Conservation (phyloP, 2,797 vertebrate species). For the Neoniphon sammara region DNA sequence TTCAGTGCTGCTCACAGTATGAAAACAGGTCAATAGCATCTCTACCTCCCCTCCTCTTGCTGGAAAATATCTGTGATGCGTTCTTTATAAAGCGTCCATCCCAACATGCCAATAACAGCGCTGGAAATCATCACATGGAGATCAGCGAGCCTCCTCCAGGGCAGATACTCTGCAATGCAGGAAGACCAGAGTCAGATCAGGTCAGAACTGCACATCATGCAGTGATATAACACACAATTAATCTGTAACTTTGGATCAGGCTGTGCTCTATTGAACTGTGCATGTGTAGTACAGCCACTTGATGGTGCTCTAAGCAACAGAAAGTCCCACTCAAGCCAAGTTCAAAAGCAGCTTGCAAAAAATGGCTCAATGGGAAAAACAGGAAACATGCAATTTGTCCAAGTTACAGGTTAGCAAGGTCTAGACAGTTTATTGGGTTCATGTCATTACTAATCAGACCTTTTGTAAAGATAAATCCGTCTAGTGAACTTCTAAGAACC, state of each 20-base stretch:
- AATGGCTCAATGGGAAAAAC: conserved; percentile 4
- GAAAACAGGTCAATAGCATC: neutral
- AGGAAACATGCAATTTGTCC: conserved; percentile 4
- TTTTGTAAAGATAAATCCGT: too few relatives aligned
- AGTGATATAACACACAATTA: neutral
- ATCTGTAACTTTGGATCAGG: neutral
- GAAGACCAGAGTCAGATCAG: neutral
- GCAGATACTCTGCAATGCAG: conserved; percentile 70
- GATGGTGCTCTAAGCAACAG: conserved; percentile 20
- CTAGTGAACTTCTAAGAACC: neutral
- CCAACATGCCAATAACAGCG: conserved; percentile 66
- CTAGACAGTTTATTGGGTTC: neutral
- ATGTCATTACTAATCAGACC: too few relatives aligned
- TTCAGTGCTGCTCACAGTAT: too few relatives aligned
- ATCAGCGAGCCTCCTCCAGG: conserved; percentile 79
- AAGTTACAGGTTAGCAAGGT: neutral
- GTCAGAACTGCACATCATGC: neutral
- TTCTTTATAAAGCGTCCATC: conserved; percentile 72
- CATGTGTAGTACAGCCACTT: neutral
- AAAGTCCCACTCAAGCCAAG: neutral
- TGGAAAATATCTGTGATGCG: conserved; percentile 75
- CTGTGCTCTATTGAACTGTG: conserved; percentile 6
- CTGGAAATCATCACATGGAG: conserved; percentile 76
- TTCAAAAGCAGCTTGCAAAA: neutral
- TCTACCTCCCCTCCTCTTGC: conserved; percentile 83